Evolutionary conservation across 2,113 vertebrate species (phyloP).

Genomic region (Pithys albifrons): DNA sequence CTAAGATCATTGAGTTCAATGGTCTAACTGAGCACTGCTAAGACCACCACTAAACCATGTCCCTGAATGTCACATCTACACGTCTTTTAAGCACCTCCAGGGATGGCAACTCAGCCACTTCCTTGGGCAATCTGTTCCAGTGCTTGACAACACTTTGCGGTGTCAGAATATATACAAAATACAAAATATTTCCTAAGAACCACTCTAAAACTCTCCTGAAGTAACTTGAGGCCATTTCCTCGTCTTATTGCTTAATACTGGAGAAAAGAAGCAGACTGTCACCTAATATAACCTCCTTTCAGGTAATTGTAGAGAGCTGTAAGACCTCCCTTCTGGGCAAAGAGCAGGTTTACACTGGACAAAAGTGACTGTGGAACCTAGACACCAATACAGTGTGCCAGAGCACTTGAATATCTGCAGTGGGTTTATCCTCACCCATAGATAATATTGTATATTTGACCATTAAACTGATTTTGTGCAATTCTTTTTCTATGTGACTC

Average conservation of each 20-base stretch:
- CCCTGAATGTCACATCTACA: not conserved
- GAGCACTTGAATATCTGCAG: not conserved
- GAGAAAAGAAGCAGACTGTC: not conserved
- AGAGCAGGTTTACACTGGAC: not conserved
- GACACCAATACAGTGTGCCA: not conserved
- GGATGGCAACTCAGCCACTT: not conserved
- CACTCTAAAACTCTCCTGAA: not conserved
- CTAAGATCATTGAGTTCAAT: not conserved
- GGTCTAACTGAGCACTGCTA: not conserved
- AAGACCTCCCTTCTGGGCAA: not conserved
- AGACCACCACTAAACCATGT: not conserved
- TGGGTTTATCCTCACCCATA: not conserved
- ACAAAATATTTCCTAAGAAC: not conserved
- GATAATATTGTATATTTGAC: not conserved
- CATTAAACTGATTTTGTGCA: not conserved
- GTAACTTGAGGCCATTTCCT: not conserved
- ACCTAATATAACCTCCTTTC: not conserved
- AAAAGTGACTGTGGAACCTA: not conserved
- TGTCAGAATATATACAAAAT: no score
- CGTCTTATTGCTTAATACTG: not conserved
- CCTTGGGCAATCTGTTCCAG: not conserved
- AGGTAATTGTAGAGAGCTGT: not conserved
- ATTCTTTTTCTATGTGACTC: not conserved
- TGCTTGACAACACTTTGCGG: not conserved
- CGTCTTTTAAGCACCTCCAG: fast-evolving